Evolutionary conservation across 2,888 invertebrate species (phyloP), one percentile per base, ranked within the genome.

Genomic region (Esperia sulphurella): DNA sequence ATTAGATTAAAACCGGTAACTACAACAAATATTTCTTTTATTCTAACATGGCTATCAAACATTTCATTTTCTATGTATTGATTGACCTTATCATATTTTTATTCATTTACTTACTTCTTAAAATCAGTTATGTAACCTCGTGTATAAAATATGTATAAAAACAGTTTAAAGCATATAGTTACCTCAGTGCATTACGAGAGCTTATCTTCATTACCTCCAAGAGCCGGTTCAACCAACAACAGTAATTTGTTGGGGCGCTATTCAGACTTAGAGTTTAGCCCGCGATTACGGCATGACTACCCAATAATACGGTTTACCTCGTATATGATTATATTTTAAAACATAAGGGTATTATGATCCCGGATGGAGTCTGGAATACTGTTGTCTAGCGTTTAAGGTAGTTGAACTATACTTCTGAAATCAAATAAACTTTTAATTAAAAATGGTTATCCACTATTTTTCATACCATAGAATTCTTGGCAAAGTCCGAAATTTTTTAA

Each of bases 161-260:
- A 35, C 46, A 30, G 38, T 46, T 38, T 44, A 43, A 43, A 46
- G 30, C 37, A 37, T 21, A 44, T 35, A 33, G 45, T 3, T 45
- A 45, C 39, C 40, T 50, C 47, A 33, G 44, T 45, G 47, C 47
- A 50, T 50, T 50, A 50, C 47, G 41, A 47, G 50, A 44, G 51
- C 46, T 58, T 48, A 54, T 48, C 52, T 60, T 57, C 55, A 59
- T 57, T 54, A 56, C 57, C 52, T 54, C 46, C 51, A 51, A 57
- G 47, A 58, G 59, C 52, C 54, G 51, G 49, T 52, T 57, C 53
- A 57, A 53, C 57, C 62, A 69, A 74, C 61, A 67, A 73, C 68
- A 63, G 79, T 70, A 77, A 79, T 79, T 79, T 78, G 66, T 59
- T 47, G 52, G 56, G 51, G 50, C 57, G 66, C 62, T 65, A 65